Evolutionary conservation across 2,113 vertebrate species (phyloP).

Genomic region (Henicopernis longicauda): DNA sequence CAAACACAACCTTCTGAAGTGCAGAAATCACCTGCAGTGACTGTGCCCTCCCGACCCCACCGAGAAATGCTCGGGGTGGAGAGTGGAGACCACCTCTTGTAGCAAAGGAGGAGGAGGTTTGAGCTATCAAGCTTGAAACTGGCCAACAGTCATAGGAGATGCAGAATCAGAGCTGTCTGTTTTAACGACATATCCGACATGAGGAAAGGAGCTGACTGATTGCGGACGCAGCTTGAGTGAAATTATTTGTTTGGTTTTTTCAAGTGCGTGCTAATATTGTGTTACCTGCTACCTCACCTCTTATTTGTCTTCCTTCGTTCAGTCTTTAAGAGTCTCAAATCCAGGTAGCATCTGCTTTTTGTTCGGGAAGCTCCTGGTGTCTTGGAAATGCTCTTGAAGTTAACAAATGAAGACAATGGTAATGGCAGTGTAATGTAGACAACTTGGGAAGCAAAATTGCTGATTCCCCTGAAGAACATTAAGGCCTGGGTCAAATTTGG

Average conservation of each 20-base stretch:
- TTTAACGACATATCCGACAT: neutral
- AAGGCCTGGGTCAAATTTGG: neutral
- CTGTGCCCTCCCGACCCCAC: neutral
- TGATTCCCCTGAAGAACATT: neutral
- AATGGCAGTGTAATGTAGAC: neutral
- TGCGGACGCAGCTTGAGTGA: neutral
- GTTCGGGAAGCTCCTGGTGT: neutral
- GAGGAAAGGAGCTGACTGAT: neutral
- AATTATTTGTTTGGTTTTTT: neutral
- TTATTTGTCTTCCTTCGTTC: neutral
- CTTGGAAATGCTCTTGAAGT: neutral
- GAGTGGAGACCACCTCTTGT: neutral
- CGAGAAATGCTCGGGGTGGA: fast-evolving
- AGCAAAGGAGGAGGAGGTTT: neutral
- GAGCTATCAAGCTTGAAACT: neutral
- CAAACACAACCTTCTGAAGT: neutral
- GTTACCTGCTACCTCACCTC: neutral
- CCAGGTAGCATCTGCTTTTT: neutral
- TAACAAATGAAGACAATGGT: neutral
- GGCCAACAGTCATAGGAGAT: neutral
- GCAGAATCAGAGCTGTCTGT: neutral
- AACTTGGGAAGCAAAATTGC: neutral
- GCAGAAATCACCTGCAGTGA: neutral
- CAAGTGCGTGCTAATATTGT: neutral
- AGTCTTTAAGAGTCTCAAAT: neutral